Evolutionary conservation across 2,113 vertebrate genomes (phyloP).

Genomic region (Varanus komodoensis): DNA sequence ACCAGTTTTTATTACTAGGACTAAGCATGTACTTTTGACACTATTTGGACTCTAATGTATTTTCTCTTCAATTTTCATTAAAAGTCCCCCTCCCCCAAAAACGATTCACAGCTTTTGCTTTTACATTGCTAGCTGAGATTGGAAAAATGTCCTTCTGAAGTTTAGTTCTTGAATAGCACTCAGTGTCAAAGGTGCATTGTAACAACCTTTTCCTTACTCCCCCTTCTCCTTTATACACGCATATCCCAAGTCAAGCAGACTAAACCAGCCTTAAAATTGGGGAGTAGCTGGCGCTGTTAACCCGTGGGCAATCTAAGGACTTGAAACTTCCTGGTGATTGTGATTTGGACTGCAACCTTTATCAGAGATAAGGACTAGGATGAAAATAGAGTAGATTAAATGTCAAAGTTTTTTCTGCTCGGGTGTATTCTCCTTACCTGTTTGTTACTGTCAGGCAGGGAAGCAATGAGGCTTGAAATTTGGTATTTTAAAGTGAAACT

Average conservation of each 20-base stretch:
- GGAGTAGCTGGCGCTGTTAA: not conserved
- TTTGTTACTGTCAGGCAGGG: not conserved
- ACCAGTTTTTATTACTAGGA: not conserved
- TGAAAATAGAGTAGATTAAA: not conserved
- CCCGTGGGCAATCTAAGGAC: not conserved
- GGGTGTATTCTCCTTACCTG: not conserved
- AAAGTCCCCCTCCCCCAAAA: not conserved
- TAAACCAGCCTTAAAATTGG: not conserved
- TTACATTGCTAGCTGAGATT: not conserved
- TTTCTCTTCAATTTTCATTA: not conserved
- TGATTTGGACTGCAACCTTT: not conserved
- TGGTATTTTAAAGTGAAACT: not conserved
- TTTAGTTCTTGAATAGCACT: not conserved
- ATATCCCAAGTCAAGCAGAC: not conserved
- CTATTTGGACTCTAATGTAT: conserved; percentile 27
- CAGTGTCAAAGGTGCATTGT: not conserved
- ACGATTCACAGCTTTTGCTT: not conserved
- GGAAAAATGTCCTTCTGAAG: not conserved
- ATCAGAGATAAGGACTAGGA: not conserved
- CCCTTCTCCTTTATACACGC: not conserved
- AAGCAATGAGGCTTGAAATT: not conserved
- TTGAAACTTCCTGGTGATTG: not conserved
- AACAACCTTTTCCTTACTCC: not conserved
- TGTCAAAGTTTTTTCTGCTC: not conserved
- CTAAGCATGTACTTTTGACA: conserved; percentile 8